phyloP scores from a whole-genome alignment of 2,113 vertebrate genomes.

The Maccullochella peelii region DNA sequence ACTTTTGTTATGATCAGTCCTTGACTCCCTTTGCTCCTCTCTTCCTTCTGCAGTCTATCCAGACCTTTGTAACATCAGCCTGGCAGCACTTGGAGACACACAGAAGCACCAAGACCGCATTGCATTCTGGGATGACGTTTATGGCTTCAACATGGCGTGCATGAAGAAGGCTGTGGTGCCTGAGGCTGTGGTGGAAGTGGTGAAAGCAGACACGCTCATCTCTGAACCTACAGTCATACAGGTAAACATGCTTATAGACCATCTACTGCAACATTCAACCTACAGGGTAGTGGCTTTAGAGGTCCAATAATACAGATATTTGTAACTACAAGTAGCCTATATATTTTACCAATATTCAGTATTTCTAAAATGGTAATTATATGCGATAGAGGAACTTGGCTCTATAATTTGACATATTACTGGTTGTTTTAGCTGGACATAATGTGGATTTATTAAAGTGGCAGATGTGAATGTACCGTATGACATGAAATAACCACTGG shows the following conservation, averaged over 20 bases:
- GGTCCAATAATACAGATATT: not conserved
- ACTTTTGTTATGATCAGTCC: not conserved
- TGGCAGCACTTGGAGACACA: conserved; percentile 89
- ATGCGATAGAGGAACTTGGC: not conserved
- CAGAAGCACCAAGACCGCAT: conserved; percentile 86
- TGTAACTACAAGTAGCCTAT: not conserved
- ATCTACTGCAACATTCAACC: not conserved
- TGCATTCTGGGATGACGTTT: conserved; percentile 95
- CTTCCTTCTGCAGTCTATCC: conserved; percentile 89
- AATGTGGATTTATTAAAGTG: too few species aligned
- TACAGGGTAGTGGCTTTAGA: not conserved
- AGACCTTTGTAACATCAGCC: conserved; percentile 91
- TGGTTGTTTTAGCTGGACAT: not conserved
- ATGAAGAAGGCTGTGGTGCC: conserved; percentile 94
- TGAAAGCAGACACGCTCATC: conserved; percentile 88
- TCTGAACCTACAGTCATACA: conserved; percentile 89
- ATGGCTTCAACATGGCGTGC: conserved; percentile 95
- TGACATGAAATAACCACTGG: not conserved
- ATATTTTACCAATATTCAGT: not conserved
- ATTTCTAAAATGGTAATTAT: not conserved
- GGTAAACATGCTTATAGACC: conserved; percentile 78
- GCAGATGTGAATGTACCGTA: not conserved
- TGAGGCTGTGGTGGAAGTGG: conserved; percentile 90
- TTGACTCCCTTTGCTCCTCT: not conserved
- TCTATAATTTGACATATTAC: not conserved